Conservation (phyloP, 2,113 vertebrate species). For the Eolophus roseicapilla region DNA sequence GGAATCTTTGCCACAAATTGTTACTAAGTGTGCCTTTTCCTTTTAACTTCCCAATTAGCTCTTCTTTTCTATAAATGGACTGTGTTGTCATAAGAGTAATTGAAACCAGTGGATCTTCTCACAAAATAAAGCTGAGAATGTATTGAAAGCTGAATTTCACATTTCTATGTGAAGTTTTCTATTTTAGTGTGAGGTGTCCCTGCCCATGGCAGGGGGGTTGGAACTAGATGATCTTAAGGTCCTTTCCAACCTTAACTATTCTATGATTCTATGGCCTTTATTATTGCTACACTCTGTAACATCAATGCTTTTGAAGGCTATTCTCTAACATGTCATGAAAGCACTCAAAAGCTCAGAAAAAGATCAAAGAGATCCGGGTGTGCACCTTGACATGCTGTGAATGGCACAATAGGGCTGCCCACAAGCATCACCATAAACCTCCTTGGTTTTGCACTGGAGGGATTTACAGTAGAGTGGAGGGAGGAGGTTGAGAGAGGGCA, state of each 20-base stretch:
- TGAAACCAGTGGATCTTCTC: background rate
- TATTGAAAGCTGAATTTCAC: background rate
- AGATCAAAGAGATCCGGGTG: background rate
- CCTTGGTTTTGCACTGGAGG: background rate
- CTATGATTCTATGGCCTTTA: background rate
- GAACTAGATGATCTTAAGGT: too few species aligned
- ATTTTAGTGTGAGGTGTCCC: too few species aligned
- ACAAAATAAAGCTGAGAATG: background rate
- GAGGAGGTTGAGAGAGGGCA: background rate
- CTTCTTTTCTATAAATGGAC: background rate
- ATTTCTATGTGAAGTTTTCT: background rate
- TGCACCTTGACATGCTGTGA: accelerated
- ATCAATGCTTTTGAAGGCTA: background rate
- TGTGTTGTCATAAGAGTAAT: background rate
- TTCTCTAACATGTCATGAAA: background rate
- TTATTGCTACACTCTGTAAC: background rate
- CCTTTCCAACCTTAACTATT: too few species aligned
- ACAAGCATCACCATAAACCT: background rate
- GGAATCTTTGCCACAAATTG: background rate
- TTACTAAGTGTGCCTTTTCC: background rate
- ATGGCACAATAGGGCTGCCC: background rate
- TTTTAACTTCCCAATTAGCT: background rate
- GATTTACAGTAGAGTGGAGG: background rate
- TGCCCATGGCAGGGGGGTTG: too few species aligned
- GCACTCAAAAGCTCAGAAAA: background rate